These are phyloP conservation scores for Danio jaintianensis DNA, from an alignment of 2,797 vertebrate genomes.

Conservation along the genomic window DNA sequence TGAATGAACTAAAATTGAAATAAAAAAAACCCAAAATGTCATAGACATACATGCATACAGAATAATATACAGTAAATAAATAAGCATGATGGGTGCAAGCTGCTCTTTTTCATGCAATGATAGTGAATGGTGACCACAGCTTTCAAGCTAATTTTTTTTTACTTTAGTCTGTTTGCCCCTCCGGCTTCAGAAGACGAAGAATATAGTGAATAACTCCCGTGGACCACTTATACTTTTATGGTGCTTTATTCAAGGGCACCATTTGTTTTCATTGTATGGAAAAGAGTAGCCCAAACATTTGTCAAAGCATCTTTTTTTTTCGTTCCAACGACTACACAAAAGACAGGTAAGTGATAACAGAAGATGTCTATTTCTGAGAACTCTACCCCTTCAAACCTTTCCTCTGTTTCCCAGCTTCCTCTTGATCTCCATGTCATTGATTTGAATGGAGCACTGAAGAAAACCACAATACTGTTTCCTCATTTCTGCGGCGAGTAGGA, in stretches of 20 bases:
- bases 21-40: too few relatives aligned
- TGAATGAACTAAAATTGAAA: too few relatives aligned
- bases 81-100: background rate
- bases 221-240: conserved; percentile 21
- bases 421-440: conserved; percentile 1
- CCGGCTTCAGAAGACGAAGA: background rate
- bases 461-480: conserved; percentile 9
- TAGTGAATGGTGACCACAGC: background rate
- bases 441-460: conserved; percentile 29
- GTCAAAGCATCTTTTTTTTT: background rate
- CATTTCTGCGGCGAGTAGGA: conserved; percentile 10
- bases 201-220: background rate
- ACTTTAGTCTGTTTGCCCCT: conserved; percentile 1
- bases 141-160: background rate
- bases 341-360: background rate
- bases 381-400: background rate
- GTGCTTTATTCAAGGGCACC: conserved; percentile 19
- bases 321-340: background rate
- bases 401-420: background rate
- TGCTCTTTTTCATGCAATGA: background rate
- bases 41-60: too few relatives aligned
- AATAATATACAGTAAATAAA: too few relatives aligned
- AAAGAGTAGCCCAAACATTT: conserved; percentile 9
- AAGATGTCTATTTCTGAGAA: background rate
- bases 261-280: background rate